phyloP scores from a whole-genome alignment of 1,140 invertebrate species.

The Drosophila nannoptera region DNA sequence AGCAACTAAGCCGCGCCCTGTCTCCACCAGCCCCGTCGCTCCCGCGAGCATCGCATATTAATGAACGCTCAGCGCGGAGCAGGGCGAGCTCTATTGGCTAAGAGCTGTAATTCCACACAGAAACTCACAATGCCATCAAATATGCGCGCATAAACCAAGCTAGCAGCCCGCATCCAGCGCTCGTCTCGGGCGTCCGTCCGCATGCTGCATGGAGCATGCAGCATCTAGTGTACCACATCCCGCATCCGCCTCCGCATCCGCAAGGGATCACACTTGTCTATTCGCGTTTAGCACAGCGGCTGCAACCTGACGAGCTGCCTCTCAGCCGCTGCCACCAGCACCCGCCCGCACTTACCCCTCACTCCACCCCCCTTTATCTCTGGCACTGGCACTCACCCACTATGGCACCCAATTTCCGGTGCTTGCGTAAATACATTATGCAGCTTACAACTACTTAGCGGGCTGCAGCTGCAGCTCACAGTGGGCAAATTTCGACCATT shows the following conservation, averaged over 20 bases:
- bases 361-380: slow-evolving; percentile 24
- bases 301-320: slow-evolving; percentile 45
- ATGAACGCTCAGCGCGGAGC: slow-evolving; percentile 33
- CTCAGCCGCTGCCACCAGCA: slow-evolving; percentile 7
- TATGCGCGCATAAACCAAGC: slow-evolving; percentile 60
- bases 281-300: slow-evolving; percentile 62
- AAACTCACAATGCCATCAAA: slow-evolving; percentile 65
- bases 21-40: neutral
- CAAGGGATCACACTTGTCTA: slow-evolving; percentile 68
- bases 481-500: neutral
- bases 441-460: slow-evolving; percentile 75
- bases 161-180: slow-evolving; percentile 27
- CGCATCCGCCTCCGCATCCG: slow-evolving; percentile 35
- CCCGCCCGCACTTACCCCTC: slow-evolving; percentile 9
- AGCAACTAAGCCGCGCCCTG: neutral
- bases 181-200: neutral
- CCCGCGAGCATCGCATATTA: slow-evolving; percentile 33
- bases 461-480: slow-evolving; percentile 25
- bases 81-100: slow-evolving; percentile 29
- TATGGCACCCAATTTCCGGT: slow-evolving; percentile 70
- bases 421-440: slow-evolving; percentile 76
- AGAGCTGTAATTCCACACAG: slow-evolving; percentile 54
- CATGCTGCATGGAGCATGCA: slow-evolving; percentile 1
- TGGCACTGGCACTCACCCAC: no score
- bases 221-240: neutral